phyloP scores from a whole-genome alignment of 2,888 invertebrate species.

The Luperina nickerlii region DNA sequence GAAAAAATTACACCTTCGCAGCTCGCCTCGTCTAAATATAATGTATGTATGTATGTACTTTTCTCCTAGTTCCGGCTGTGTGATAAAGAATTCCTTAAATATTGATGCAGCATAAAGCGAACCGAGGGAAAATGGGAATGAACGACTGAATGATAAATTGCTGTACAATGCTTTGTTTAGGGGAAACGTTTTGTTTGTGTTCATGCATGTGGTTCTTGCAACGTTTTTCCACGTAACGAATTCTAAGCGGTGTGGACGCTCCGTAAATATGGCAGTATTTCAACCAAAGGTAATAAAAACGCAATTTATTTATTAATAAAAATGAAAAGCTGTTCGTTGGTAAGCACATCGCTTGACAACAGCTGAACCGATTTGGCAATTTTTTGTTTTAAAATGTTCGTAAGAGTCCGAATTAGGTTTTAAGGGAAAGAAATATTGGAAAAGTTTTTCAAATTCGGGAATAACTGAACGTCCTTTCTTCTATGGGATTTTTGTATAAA shows the following conservation, averaged over 20 bases:
- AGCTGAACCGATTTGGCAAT: too few relatives aligned
- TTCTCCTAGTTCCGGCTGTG: conserved; percentile 35
- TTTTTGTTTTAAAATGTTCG: too few relatives aligned
- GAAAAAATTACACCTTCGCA: conserved; percentile 60
- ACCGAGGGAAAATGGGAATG: conserved; percentile 43
- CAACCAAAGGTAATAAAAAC: conserved; percentile 9
- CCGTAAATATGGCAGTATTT: conserved; percentile 31
- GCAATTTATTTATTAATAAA: background rate
- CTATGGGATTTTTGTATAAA: background rate
- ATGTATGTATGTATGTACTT: conserved; percentile 23
- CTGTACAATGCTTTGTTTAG: conserved; percentile 47
- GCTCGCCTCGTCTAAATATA: conserved; percentile 14
- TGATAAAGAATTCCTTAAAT: conserved; percentile 66
- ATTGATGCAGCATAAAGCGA: conserved; percentile 63
- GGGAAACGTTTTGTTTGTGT: conserved; percentile 49
- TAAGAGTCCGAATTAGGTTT: background rate
- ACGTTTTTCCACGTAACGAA: conserved; percentile 35
- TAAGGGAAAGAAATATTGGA: background rate
- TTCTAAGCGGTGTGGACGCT: conserved; percentile 3
- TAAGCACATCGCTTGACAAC: background rate
- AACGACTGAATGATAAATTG: conserved; percentile 63
- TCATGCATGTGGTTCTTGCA: conserved; percentile 33
- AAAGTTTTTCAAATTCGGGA: background rate
- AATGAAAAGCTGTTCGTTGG: background rate
- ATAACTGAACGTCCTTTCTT: background rate